Evolutionary conservation across 2,113 vertebrate genomes (phyloP), one percentile per base, ranked within the genome.

Genomic region (Peromyscus polionotus): DNA sequence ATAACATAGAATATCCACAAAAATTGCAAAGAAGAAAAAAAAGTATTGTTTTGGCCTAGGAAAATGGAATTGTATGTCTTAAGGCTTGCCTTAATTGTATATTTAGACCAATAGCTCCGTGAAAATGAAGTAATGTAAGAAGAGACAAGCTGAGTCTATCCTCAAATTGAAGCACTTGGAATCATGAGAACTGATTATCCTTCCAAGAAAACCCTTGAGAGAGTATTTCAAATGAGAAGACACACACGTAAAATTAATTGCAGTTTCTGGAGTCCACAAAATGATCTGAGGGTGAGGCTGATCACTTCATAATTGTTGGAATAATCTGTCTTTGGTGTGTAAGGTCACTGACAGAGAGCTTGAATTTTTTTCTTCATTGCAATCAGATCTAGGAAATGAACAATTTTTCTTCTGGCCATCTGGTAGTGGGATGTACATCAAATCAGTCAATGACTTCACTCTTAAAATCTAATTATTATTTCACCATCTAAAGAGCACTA

Each of bases 281-380:
- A 68, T 45, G 33, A 57, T 94, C 68, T 85, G 95, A 80, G 59
- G 91, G 90, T 92, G 42, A 86, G 88, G 77, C 36, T 90, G 73
- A 89, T 96, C 97, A 88, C 31, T 20, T 72, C 89, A 70, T 86
- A 97, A 95, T 97, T 91, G 45, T 59, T 65, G 88, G 14, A 0
- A 59, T 17, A 73, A 98, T 97, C 92, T 96, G 83, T 97, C 87
- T 98, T 95, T 88, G 36, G 48, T 57, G 0, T 67, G 70, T 77
- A 87, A 94, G 96, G 88, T 91, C 98, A 89, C 76, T 31, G 95
- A 97, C 95, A 95, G 95, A 97, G 97, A 97, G 79, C 67, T 93
- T 68, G 20, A 77, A 95, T 97, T 97, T 88, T 88, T 45, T 88
- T 96, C 77, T 51, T 95, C 95, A 16, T 26, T 85, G 76, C 94